Conservation (phyloP, 2,888 invertebrate genomes). For the Rhagium mordax region DNA sequence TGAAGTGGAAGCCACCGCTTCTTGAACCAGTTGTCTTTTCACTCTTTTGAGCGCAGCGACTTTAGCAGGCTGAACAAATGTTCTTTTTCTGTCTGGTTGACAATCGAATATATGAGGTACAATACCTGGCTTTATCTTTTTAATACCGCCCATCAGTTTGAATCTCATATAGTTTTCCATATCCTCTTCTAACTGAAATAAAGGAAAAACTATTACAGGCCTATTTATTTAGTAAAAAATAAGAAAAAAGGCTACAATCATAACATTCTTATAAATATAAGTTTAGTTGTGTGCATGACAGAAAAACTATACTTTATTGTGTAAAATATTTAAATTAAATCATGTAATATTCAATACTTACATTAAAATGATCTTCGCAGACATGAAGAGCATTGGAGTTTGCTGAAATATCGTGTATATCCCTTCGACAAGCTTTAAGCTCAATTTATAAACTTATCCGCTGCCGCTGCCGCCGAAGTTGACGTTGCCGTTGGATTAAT, state of each 20-base stretch:
- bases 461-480: too few species aligned
- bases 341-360: too few species aligned
- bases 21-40: not conserved
- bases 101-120: constrained; percentile 52
- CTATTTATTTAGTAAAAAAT: not conserved
- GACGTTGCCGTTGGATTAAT: too few species aligned
- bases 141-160: not conserved
- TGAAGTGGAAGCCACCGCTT: constrained; percentile 15
- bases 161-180: not conserved
- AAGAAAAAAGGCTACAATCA: not conserved
- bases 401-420: too few species aligned
- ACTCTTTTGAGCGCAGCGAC: constrained; percentile 17
- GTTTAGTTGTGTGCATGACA: not conserved
- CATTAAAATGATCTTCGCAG: not conserved
- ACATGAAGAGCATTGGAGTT: too few species aligned
- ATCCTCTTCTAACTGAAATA: not conserved
- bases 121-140: constrained; percentile 39
- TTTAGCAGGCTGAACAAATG: constrained; percentile 20
- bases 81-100: constrained; percentile 44
- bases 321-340: too few species aligned
- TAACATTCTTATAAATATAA: not conserved
- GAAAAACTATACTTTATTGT: too few species aligned
- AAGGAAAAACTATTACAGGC: not conserved
- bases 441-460: too few species aligned
- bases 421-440: not conserved